Conservation (phyloP, 1,140 invertebrate species). For the Diorhabda carinulata region DNA sequence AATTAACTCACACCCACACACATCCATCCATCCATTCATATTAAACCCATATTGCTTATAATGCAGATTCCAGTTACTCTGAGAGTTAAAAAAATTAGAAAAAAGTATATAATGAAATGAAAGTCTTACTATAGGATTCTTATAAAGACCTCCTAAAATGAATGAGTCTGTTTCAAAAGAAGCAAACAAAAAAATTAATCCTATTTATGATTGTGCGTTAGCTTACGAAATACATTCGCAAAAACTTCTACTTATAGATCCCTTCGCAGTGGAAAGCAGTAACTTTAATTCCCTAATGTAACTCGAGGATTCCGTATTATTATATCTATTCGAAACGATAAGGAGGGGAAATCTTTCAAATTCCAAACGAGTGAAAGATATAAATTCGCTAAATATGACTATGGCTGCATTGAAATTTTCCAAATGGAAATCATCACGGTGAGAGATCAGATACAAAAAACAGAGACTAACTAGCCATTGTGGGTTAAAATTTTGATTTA, state of each 20-base stretch:
- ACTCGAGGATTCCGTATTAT: conserved; percentile 11
- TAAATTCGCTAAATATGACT: conserved; percentile 23
- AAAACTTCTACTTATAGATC: not conserved
- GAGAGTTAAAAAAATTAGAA: no score
- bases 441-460: not conserved
- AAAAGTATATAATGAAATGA: no score
- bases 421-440: conserved; percentile 9
- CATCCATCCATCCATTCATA: no score
- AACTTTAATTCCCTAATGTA: conserved; percentile 5
- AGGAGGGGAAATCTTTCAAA: conserved; percentile 4
- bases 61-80: no score
- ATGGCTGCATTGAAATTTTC: conserved; percentile 20
- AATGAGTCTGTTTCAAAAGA: not conserved
- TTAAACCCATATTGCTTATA: no score
- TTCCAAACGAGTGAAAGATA: not conserved
- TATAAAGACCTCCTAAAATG: conserved; percentile 5
- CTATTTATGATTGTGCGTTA: not conserved
- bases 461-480: not conserved
- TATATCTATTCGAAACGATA: not conserved
- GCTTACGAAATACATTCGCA: not conserved
- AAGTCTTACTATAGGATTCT: no score
- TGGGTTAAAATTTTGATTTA: no score
- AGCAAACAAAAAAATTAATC: conserved; percentile 1
- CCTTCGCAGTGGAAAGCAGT: not conserved
- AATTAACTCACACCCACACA: no score